Evolutionary conservation across 2,888 invertebrate genomes (phyloP).

Genomic region (Zele albiditarsus): DNA sequence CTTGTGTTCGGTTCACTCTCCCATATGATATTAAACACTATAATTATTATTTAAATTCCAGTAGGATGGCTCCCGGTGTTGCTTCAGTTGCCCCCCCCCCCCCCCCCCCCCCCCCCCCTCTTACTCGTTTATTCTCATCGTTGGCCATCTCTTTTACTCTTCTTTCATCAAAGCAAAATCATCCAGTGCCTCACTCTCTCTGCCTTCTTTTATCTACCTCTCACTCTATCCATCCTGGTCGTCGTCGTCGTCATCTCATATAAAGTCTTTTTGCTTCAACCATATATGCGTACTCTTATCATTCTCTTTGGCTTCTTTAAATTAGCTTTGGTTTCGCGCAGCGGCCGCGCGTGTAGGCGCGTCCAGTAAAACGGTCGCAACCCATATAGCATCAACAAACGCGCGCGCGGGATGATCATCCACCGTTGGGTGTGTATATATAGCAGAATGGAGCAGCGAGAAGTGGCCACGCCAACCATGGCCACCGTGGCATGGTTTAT

Average conservation of each 20-base stretch:
- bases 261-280: background rate
- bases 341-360: slow-evolving; percentile 63
- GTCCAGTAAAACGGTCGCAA: slow-evolving; percentile 51
- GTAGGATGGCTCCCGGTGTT: slow-evolving; percentile 72
- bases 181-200: slow-evolving; percentile 22
- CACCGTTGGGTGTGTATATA: slow-evolving; percentile 31
- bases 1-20: slow-evolving; percentile 16
- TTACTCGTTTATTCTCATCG: slow-evolving; percentile 50
- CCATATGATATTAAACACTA: slow-evolving; percentile 71
- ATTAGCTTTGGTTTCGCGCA: slow-evolving; percentile 66
- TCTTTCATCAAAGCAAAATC: slow-evolving; percentile 43
- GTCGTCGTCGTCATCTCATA: background rate
- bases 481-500: slow-evolving; percentile 71
- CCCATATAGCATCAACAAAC: slow-evolving; percentile 29
- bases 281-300: slow-evolving; percentile 55
- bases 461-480: slow-evolving; percentile 61
- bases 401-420: slow-evolving; percentile 36
- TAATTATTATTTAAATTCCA: slow-evolving; percentile 73
- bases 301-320: slow-evolving; percentile 65
- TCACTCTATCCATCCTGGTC: slow-evolving; percentile 54
- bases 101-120: slow-evolving; percentile 35
- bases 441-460: slow-evolving; percentile 49
- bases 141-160: slow-evolving; percentile 38
- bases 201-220: slow-evolving; percentile 32
- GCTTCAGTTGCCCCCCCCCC: slow-evolving; percentile 45